Percentiles rank a stretch among this genome's conserved stretches.
Conservation (phyloP, 2,797 vertebrate species). For the Characodon lateralis region DNA sequence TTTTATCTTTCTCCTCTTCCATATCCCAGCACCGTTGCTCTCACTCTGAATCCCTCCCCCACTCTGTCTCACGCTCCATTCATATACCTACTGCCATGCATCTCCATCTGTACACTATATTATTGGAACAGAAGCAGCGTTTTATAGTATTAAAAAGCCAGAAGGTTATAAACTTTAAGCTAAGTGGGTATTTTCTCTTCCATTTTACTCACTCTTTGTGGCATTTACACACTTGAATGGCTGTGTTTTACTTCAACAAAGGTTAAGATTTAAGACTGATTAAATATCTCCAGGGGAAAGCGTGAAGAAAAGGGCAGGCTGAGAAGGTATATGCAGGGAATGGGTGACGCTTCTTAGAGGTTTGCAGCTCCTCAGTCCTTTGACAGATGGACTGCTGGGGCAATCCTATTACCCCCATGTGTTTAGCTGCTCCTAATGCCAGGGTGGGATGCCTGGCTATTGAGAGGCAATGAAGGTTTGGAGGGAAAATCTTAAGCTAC, state of each 20-base stretch:
- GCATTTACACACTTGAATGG: constrained; percentile 46
- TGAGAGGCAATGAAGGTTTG: constrained; percentile 53
- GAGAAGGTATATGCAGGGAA: constrained; percentile 65
- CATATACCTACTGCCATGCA: constrained; percentile 52
- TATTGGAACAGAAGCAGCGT: constrained; percentile 45
- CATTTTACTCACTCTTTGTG: constrained; percentile 38
- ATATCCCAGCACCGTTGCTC: constrained; percentile 32
- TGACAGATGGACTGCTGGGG: constrained; percentile 76
- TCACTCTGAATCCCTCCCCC: constrained; percentile 52
- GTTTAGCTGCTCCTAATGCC: constrained; percentile 73
- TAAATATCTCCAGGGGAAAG: constrained; percentile 56
- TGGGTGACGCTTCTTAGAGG: constrained; percentile 56
- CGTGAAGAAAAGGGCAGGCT: constrained; percentile 48
- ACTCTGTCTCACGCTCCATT: constrained; percentile 35
- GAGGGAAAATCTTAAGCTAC: constrained; percentile 48
- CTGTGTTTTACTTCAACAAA: constrained; percentile 35
- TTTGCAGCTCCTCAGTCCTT: constrained; percentile 64
- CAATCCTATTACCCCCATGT: constrained; percentile 81
- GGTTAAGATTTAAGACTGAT: constrained; percentile 43
- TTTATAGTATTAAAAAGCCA: constrained; percentile 54
- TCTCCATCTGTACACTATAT: constrained; percentile 70
- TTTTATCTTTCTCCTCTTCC: constrained; percentile 60
- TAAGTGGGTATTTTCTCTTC: constrained; percentile 16
- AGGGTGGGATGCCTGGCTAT: constrained; percentile 66
- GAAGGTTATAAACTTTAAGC: constrained; percentile 32